phyloP scores from a whole-genome alignment of 2,888 invertebrate genomes.

The Epirrhoe tristata region DNA sequence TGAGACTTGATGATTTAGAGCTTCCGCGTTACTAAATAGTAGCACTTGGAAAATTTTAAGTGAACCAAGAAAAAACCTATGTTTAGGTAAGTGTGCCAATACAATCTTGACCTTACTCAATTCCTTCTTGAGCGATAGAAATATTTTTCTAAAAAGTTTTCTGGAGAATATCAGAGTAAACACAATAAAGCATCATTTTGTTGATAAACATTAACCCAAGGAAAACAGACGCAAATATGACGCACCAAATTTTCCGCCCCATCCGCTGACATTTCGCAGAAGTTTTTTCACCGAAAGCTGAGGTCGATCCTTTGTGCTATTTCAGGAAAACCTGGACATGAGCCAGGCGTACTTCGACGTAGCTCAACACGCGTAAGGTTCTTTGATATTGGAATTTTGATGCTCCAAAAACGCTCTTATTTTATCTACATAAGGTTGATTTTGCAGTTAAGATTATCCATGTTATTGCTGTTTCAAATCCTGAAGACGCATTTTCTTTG shows the following conservation, averaged over 20 bases:
- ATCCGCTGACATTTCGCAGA: constrained; percentile 78
- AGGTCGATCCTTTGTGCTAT: constrained; percentile 85
- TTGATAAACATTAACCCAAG: constrained; percentile 26
- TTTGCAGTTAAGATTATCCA: constrained; percentile 27
- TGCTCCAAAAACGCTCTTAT: constrained; percentile 49
- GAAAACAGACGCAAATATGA: constrained; percentile 56
- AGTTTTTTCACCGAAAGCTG: constrained; percentile 72
- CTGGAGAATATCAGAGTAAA: constrained; percentile 7
- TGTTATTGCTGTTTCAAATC: constrained; percentile 50
- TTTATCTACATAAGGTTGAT: constrained; percentile 41
- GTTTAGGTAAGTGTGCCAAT: not conserved
- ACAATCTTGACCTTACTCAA: not conserved
- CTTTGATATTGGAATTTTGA: constrained; percentile 62
- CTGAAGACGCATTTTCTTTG: constrained; percentile 58
- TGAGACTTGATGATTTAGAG: constrained; percentile 2
- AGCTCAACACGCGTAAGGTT: constrained; percentile 66
- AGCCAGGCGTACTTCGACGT: constrained; percentile 74
- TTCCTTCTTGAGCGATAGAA: not conserved
- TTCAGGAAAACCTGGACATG: constrained; percentile 78
- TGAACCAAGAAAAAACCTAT: not conserved
- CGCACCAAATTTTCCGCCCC: constrained; percentile 75
- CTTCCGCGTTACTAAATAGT: not conserved
- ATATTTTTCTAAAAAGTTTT: not conserved
- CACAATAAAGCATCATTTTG: constrained; percentile 15
- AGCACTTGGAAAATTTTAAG: not conserved